Conservation (phyloP, 2,797 vertebrate genomes). For the Bradypodion pumilum region DNA sequence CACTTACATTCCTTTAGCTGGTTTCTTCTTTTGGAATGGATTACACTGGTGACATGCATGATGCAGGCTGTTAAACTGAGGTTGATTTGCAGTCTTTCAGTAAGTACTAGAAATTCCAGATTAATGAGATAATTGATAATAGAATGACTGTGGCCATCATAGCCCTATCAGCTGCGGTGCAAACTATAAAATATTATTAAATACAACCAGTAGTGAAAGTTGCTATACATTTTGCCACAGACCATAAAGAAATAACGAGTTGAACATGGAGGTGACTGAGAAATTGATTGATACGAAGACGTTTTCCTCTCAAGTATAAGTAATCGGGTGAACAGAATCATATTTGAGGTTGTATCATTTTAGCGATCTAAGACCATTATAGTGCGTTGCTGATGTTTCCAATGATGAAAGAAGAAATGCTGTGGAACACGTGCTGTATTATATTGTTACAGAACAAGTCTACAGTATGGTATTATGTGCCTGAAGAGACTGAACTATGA, state of each 20-base stretch:
- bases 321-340: not conserved
- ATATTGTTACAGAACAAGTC: constrained; percentile 83
- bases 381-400: not conserved
- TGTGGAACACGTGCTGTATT: not conserved
- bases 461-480: constrained; percentile 97
- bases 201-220: not conserved
- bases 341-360: not conserved
- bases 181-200: not conserved
- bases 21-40: not conserved
- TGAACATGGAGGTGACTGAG: not conserved
- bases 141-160: not conserved
- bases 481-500: constrained; percentile 97
- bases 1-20: not conserved
- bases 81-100: not conserved
- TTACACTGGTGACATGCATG: not conserved
- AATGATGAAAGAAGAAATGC: not conserved
- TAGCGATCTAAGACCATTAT: not conserved
- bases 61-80: not conserved
- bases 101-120: not conserved
- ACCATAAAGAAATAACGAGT: not conserved
- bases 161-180: not conserved
- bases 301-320: not conserved
- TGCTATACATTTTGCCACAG: not conserved
- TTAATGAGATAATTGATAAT: not conserved
- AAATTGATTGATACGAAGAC: constrained; percentile 1